phyloP scores from a whole-genome alignment of 2,797 vertebrate genomes.

The Choloepus didactylus region DNA sequence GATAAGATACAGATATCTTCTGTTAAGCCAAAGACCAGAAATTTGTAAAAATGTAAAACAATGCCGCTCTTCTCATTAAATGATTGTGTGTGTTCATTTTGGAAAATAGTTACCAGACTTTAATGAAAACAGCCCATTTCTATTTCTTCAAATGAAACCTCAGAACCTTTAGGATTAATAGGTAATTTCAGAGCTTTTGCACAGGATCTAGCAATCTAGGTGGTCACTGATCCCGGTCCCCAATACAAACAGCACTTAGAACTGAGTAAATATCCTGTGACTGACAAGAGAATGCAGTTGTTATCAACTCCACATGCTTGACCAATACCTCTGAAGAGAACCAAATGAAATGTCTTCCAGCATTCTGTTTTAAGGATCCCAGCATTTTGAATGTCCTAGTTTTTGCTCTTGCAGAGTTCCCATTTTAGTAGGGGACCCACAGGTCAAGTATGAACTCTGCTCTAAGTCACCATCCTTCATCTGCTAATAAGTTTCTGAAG shows the following conservation, averaged over 20 bases:
- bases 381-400: not conserved
- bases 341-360: not conserved
- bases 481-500: not conserved
- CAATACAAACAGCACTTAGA: not conserved
- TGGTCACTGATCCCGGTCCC: not conserved
- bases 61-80: not conserved
- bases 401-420: not conserved
- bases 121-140: conserved; percentile 21
- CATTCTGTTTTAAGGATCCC: not conserved
- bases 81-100: not conserved
- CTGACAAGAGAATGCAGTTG: not conserved
- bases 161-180: not conserved
- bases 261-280: not conserved
- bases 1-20: not conserved
- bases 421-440: not conserved
- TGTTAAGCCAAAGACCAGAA: conserved; percentile 28
- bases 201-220: not conserved
- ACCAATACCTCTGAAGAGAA: not conserved
- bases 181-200: not conserved
- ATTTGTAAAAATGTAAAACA: conserved; percentile 45
- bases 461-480: not conserved
- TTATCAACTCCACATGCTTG: no score
- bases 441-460: not conserved
- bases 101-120: conserved; percentile 25
- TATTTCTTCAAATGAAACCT: conserved; percentile 27